Evolutionary conservation across 2,888 invertebrate genomes (phyloP), one percentile per base, ranked within the genome.

Genomic region (Silvanus unidentatus): DNA sequence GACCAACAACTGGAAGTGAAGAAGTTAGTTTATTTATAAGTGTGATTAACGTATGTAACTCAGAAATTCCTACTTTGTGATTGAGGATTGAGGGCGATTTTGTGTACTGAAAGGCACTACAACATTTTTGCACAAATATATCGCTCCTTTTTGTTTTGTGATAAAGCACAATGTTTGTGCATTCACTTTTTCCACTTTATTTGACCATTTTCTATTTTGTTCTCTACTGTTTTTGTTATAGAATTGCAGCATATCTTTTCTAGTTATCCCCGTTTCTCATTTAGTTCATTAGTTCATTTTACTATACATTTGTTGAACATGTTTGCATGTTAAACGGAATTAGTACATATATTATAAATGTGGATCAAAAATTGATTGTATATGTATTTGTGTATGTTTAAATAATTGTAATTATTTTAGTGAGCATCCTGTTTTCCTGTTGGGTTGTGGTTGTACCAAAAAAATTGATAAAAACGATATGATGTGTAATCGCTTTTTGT

Each of bases 401-500:
- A 28, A 37, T 40, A 32, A 41, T 35, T 42, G 48, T 40, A 43
- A 40, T 48, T 45, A 47, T 46, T 52, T 50, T 49, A 49, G 45
- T 45, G 50, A 49, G 52, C 55, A 22, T 22, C 22, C 22, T 63
- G 62, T 62, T 58, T 56, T 22, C 22, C 22, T 63, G 62, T 62
- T 58, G 57, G 58, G 54, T 55, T 63, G 64, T 65, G 64, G 63
- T 63, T 55, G 54, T 50, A 45, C 45, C 43, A 45, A 38, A 46
- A 53, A 38, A 32, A 12, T 15, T 44, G 13, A n/a, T 22, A 34
- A 10, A 34, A 40, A n/a, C 11, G 8, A 29, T 34, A 40, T 16
- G 22, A 22, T 3, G 8, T 22, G 22, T 22, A 22, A 22, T 22
- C 8, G 4, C 4, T 8, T 8, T 22, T 22, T 22, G 22, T 22